Evolutionary conservation across 2,888 invertebrate species (phyloP).

Genomic region (Protophormia terraenovae): DNA sequence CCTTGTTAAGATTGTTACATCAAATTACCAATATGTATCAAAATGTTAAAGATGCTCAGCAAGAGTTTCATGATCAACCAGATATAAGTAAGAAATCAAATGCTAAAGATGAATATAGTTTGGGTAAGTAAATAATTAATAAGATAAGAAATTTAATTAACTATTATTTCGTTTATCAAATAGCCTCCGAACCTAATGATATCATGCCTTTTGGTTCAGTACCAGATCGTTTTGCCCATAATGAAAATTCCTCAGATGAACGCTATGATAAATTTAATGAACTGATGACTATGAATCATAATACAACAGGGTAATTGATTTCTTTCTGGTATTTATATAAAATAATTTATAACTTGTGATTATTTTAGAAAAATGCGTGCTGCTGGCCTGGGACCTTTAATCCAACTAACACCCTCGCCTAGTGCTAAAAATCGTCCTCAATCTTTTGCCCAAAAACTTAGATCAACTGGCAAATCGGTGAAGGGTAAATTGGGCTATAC

Average conservation of each 20-base stretch:
- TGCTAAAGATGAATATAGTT: slow-evolving; percentile 84
- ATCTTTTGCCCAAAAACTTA: slow-evolving; percentile 92
- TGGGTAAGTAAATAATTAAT: slow-evolving; percentile 81
- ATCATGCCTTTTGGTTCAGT: slow-evolving; percentile 78
- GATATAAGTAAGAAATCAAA: slow-evolving; percentile 80
- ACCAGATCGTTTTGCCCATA: slow-evolving; percentile 78
- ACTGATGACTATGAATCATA: slow-evolving; percentile 74
- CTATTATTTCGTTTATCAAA: neutral
- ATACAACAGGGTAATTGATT: slow-evolving; percentile 73
- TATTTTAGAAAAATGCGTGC: slow-evolving; percentile 72
- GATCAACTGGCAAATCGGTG: slow-evolving; percentile 92
- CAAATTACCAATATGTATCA: slow-evolving; percentile 99
- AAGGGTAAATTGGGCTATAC: slow-evolving; percentile 89
- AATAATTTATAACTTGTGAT: neutral
- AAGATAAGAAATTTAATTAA: neutral
- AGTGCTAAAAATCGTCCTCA: slow-evolving; percentile 85
- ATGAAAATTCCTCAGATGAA: slow-evolving; percentile 79
- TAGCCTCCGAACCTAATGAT: slow-evolving; percentile 81
- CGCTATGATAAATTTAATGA: slow-evolving; percentile 81
- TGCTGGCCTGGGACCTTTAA: slow-evolving; percentile 77
- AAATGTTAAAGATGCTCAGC: slow-evolving; percentile 96
- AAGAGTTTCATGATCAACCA: slow-evolving; percentile 90
- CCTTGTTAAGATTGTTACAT: slow-evolving; percentile 93
- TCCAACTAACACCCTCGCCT: slow-evolving; percentile 80
- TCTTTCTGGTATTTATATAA: neutral